Evolutionary conservation across 2,888 invertebrate genomes (phyloP).

Genomic region (Archaeoteleia sp.): DNA sequence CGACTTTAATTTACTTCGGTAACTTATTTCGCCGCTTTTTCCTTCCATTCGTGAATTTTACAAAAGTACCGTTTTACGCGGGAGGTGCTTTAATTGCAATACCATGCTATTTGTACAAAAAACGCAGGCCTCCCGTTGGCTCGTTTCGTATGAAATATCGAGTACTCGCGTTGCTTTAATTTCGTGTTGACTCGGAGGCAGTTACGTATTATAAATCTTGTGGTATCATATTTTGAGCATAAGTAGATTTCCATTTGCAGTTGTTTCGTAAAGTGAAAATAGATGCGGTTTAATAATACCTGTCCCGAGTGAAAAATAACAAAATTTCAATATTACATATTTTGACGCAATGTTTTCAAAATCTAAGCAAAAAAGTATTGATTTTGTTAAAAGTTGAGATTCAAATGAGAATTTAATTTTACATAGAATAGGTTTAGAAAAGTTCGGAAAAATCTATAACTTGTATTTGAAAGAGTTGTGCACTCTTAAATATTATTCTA

Average conservation of each 20-base stretch:
- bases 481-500: no score
- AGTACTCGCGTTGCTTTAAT: constrained; percentile 25
- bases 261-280: no score
- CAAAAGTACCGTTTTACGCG: constrained; percentile 51
- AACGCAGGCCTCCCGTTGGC: constrained; percentile 6
- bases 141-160: constrained; percentile 38
- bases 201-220: constrained; percentile 9
- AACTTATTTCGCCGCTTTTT: constrained; percentile 51
- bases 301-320: no score
- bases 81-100: constrained; percentile 44
- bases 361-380: no score
- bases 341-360: no score
- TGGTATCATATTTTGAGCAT: constrained; percentile 11
- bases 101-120: constrained; percentile 29
- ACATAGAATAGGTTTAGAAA: no score
- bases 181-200: constrained; percentile 14
- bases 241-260: constrained; percentile 8
- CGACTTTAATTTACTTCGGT: constrained; percentile 53
- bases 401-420: no score
- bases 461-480: no score
- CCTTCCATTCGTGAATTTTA: constrained; percentile 44
- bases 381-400: no score
- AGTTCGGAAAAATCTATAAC: no score
- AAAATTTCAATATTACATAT: no score
- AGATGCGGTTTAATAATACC: no score